These are phyloP conservation scores for Xiphophorus couchianus DNA, from an alignment of 2,113 vertebrate genomes.

Conservation along the genomic window DNA sequence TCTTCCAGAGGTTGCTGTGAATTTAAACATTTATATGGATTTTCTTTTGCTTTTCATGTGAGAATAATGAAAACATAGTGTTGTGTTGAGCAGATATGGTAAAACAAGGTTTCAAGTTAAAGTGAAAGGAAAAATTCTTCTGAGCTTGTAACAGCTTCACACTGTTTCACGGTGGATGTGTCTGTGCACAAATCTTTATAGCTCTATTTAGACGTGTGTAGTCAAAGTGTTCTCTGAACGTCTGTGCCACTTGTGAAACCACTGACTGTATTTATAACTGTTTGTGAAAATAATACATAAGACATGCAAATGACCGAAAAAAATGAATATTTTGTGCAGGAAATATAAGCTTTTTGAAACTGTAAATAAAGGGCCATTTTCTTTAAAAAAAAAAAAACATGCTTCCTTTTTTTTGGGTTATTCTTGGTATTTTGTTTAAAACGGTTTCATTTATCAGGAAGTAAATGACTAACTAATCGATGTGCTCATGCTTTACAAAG, in stretches of 20 bases:
- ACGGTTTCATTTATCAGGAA: not conserved
- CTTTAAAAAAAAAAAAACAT: not conserved
- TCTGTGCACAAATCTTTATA: not conserved
- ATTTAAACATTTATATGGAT: not conserved
- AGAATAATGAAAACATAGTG: not conserved
- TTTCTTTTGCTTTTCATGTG: not conserved
- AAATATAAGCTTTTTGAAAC: not conserved
- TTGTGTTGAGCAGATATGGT: not conserved
- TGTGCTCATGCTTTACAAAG: not conserved
- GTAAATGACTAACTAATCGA: not conserved
- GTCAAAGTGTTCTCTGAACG: not conserved
- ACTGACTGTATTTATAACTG: too few relatives aligned
- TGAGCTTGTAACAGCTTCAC: not conserved
- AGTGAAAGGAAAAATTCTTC: not conserved
- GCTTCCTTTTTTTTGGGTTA: not conserved
- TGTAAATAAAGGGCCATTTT: conserved; percentile 6
- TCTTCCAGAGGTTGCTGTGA: not conserved
- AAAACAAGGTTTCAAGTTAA: not conserved
- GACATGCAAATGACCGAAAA: not conserved
- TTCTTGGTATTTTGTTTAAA: not conserved
- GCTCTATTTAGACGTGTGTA: not conserved
- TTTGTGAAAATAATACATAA: conserved; percentile 3
- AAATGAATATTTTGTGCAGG: not conserved
- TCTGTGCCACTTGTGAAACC: not conserved
- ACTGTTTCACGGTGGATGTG: not conserved